Evolutionary conservation across 2,113 vertebrate species (phyloP).

Genomic region (Odobenus rosmarus): DNA sequence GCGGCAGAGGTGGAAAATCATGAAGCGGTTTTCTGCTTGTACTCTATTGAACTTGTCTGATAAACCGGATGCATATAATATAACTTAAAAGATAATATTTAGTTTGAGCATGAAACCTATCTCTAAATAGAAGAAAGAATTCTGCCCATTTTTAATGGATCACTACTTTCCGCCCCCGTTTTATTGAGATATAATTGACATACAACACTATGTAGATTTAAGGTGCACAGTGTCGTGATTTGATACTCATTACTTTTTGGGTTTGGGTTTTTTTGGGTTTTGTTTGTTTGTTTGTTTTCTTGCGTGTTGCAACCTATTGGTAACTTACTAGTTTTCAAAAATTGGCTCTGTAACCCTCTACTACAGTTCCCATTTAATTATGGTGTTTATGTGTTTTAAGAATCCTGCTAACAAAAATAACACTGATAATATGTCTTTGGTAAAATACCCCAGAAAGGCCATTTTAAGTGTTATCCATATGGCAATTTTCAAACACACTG

Average conservation of each 20-base stretch:
- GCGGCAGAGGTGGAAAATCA: background rate
- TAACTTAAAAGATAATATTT: background rate
- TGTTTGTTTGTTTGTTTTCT: background rate
- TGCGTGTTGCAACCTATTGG: background rate
- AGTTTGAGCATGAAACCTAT: background rate
- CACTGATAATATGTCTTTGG: slow-evolving; percentile 17
- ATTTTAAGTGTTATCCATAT: background rate
- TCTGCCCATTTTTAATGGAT: background rate
- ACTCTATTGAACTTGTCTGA: background rate
- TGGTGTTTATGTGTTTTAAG: slow-evolving; percentile 10
- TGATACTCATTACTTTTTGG: background rate
- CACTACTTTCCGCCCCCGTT: background rate
- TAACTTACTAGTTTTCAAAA: slow-evolving; percentile 17
- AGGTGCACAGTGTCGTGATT: background rate
- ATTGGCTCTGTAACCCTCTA: background rate
- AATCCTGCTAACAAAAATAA: slow-evolving; percentile 39
- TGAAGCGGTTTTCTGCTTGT: background rate
- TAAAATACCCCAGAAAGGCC: slow-evolving; percentile 40
- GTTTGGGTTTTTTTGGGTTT: too few species aligned
- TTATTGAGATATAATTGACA: background rate
- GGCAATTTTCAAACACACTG: slow-evolving; percentile 27
- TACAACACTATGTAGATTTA: background rate
- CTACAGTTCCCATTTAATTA: slow-evolving; percentile 26
- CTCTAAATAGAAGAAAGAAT: slow-evolving; percentile 35
- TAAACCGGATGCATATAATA: background rate